Base-by-base conservation (phyloP, 1,140 invertebrate genomes). In the Halictus rubicundus region DNA sequence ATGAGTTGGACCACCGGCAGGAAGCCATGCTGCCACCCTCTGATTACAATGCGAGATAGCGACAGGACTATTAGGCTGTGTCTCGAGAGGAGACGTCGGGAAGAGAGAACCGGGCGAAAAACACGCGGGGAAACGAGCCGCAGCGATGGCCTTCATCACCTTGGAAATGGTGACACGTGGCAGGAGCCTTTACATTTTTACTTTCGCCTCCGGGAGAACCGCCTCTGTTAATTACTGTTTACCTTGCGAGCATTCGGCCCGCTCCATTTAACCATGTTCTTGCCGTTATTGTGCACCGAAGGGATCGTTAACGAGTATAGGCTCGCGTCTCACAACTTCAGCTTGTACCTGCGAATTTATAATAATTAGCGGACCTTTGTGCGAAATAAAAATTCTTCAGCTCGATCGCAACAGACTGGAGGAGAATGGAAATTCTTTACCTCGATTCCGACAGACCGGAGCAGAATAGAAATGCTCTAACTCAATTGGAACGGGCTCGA, bases 31-130 rank as follows among this genome's bases (percentile, higher is more conserved):
- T 78, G 84, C 52, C 61, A 83, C 54, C 77, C 71, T 66, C 63
- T 54, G 84, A 86, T 86, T 86, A 83, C 75, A 80, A 86, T 78
- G 65, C 63, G 54, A 86, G 80, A 82, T 82, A 86, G 71, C 71
- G 68, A 72, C 68, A 64, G 72, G 70, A 73, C 65, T 85, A 84
- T 81, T 85, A 85, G 54, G 64, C 66, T 69, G 49, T 71, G 78
- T 82, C 69, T 84, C 68, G 60, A 63, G 74, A 78, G n/a, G 23
- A 61, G 61, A 75, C 25, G 65, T 23, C 59, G 46, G 68, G n/a
- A 68, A 37, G 54, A 23, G 54, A 23, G 63, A 37, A 23, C 16
- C 23, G 39, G 14, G 39, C 19, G 59, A 46, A 66, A 73, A 82
- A 27, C 64, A 71, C 21, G n/a, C 76, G 78, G 73, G 39, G 64